Evolutionary conservation across 2,888 invertebrate genomes (phyloP).

Genomic region (Synanthedon vespiformis): DNA sequence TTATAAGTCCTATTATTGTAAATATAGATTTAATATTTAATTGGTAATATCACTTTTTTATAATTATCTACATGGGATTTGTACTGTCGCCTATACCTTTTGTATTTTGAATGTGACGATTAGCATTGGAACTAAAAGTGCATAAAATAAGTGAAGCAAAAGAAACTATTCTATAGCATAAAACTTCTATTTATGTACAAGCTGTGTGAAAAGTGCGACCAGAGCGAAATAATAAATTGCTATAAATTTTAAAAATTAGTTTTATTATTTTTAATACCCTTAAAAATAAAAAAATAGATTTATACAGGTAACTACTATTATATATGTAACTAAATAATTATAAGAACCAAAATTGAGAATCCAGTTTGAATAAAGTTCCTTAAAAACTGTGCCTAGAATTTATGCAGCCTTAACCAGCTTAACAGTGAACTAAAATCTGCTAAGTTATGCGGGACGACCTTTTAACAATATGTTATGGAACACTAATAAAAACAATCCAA

Average conservation of each 20-base stretch:
- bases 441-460: no score
- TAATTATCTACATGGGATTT: slow-evolving; percentile 10
- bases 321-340: no score
- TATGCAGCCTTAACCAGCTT: no score
- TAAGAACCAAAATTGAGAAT: no score
- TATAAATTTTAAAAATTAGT: slow-evolving; percentile 21
- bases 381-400: no score
- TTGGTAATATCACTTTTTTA: slow-evolving; percentile 49
- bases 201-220: slow-evolving; percentile 20
- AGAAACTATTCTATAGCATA: neutral
- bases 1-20: slow-evolving; percentile 56
- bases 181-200: slow-evolving; percentile 26
- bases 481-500: no score
- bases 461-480: no score
- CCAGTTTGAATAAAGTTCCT: no score
- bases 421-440: no score
- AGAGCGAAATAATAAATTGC: slow-evolving; percentile 52
- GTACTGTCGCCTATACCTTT: slow-evolving; percentile 22
- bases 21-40: slow-evolving; percentile 66
- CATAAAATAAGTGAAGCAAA: slow-evolving; percentile 1
- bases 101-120: slow-evolving; percentile 25
- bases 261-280: slow-evolving; percentile 8
- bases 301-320: no score
- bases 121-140: slow-evolving; percentile 20
- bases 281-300: no score